These are phyloP conservation scores for Sinelater perroti DNA, from an alignment of 2,888 invertebrate species.

Conservation along the genomic window DNA sequence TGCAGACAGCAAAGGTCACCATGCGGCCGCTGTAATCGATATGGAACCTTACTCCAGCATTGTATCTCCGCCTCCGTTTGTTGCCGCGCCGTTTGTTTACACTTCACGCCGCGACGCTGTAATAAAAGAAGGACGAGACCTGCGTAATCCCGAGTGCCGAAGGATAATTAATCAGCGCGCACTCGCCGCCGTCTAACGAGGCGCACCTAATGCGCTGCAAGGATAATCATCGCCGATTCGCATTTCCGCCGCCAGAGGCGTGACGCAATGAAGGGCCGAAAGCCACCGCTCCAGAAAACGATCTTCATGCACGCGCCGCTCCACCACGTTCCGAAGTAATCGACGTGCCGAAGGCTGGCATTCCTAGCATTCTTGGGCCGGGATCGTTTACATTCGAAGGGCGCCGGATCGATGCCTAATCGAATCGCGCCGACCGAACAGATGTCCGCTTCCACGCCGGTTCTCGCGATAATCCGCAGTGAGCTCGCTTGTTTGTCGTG, in stretches of 20 bases:
- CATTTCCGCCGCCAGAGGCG: no score
- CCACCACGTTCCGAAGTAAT: no score
- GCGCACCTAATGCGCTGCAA: not conserved
- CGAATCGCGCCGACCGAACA: no score
- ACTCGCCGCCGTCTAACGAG: slow-evolving; percentile 13
- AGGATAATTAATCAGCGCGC: slow-evolving; percentile 14
- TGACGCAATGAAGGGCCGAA: no score
- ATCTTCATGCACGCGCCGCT: no score
- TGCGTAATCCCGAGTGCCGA: slow-evolving; percentile 9
- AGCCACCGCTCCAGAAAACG: no score
- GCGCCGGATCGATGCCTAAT: slow-evolving; percentile 3
- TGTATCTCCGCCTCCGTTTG: slow-evolving; percentile 21
- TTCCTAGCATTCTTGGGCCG: no score
- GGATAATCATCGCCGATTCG: slow-evolving; percentile 11
- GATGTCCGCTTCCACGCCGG: slow-evolving; percentile 8
- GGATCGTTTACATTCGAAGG: slow-evolving; percentile 14
- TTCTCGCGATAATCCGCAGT: slow-evolving; percentile 9
- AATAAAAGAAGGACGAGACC: slow-evolving; percentile 15
- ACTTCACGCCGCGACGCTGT: slow-evolving; percentile 13
- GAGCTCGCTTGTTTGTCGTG: slow-evolving; percentile 8
- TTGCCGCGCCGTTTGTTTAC: slow-evolving; percentile 18
- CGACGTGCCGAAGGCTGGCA: no score
- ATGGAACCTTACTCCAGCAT: slow-evolving; percentile 20
- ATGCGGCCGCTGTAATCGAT: slow-evolving; percentile 29
- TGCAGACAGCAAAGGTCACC: slow-evolving; percentile 32